phyloP scores from a whole-genome alignment of 1,140 invertebrate genomes.

The Drosophila yakuba region DNA sequence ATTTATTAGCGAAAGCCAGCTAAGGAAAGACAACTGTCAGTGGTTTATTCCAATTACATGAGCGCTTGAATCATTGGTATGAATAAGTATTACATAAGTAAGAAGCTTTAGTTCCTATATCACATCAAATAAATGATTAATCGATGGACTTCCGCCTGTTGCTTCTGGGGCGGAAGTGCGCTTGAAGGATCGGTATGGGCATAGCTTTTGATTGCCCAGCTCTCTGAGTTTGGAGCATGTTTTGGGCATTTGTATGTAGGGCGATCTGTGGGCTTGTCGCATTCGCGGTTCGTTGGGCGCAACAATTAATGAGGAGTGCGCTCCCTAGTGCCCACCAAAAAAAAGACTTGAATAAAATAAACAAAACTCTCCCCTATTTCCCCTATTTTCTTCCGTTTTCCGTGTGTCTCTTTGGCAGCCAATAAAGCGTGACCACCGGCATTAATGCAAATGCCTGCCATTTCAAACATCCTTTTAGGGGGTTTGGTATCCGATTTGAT shows the following conservation, averaged over 20 bases:
- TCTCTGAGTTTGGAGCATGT: not conserved
- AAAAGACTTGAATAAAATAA: not conserved
- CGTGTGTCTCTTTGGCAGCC: slow-evolving; percentile 47
- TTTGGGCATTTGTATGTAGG: slow-evolving; percentile 5
- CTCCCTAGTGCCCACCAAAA: not conserved
- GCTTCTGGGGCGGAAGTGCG: slow-evolving; percentile 66
- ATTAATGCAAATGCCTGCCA: slow-evolving; percentile 64
- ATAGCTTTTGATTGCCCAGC: too few species aligned
- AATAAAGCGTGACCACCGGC: slow-evolving; percentile 69
- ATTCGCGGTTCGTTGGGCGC: slow-evolving; percentile 73
- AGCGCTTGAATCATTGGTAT: not conserved
- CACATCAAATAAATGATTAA: slow-evolving; percentile 26
- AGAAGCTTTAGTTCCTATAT: not conserved
- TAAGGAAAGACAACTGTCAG: too few species aligned
- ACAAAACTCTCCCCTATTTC: not conserved
- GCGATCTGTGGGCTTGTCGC: slow-evolving; percentile 39
- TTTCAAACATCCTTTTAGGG: slow-evolving; percentile 49
- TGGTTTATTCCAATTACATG: too few species aligned
- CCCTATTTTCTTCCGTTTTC: slow-evolving; percentile 4
- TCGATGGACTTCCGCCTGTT: slow-evolving; percentile 43
- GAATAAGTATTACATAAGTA: too few species aligned
- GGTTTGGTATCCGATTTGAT: not conserved
- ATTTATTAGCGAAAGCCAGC: not conserved
- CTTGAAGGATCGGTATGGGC: slow-evolving; percentile 65
- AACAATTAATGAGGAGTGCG: slow-evolving; percentile 65